Evolutionary conservation across 2,888 invertebrate species (phyloP).

Genomic region (Acronicta psi): DNA sequence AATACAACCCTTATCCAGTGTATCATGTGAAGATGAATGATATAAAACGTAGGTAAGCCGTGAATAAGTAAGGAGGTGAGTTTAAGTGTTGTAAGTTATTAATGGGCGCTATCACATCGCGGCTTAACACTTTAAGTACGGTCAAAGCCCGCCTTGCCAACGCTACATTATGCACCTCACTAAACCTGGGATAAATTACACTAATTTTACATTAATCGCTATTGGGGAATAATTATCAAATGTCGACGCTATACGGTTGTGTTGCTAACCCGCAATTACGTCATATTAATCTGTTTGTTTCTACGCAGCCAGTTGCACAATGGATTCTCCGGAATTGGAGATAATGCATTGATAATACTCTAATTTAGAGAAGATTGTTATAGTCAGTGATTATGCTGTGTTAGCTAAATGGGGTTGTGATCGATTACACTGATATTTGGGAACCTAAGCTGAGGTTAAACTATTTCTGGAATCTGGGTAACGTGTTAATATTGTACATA

Average conservation of each 20-base stretch:
- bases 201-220: slow-evolving; percentile 63
- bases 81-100: slow-evolving; percentile 76
- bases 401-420: background rate
- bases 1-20: slow-evolving; percentile 25
- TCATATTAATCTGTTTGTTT: background rate
- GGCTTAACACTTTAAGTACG: slow-evolving; percentile 81
- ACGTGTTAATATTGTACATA: no score
- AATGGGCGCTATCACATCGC: slow-evolving; percentile 73
- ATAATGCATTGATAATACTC: background rate
- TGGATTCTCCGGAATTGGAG: background rate
- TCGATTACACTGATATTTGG: no score
- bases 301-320: no score
- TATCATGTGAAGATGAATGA: slow-evolving; percentile 53
- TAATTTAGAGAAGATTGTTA: no score
- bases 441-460: no score
- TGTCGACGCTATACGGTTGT: slow-evolving; percentile 6
- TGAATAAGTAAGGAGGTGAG: slow-evolving; percentile 71
- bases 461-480: no score
- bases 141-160: slow-evolving; percentile 62
- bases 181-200: slow-evolving; percentile 66
- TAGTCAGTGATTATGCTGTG: no score
- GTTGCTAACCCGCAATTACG: background rate
- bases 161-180: slow-evolving; percentile 73
- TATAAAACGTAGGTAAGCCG: slow-evolving; percentile 60
- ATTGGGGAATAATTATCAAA: slow-evolving; percentile 34